Evolutionary conservation across 2,113 vertebrate genomes (phyloP), one percentile per base, ranked within the genome.

Genomic region (Etia nguti): DNA sequence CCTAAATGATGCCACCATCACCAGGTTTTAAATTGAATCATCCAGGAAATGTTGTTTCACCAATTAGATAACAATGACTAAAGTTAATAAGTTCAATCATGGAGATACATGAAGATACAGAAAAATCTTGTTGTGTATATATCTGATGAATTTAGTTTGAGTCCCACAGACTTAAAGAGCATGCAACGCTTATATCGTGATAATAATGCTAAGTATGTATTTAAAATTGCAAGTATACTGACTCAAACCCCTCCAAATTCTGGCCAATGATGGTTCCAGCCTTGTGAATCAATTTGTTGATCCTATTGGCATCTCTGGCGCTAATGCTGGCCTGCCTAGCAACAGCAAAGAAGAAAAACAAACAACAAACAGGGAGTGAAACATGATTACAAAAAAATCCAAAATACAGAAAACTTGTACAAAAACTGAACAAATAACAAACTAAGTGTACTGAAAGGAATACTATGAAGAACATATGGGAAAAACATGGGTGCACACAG

Each of bases 11-110:
- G 56, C 22, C 18, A 5, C 70, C 36, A 79, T 85, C 12, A 8
- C 46, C 20, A 8, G 54, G n/a, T 26, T 85, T 85, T 20, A 36
- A 90, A 87, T 81, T 60, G 22, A 92, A 88, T 86, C 59, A 77
- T 26, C 16, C 20, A 10, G 57, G 54, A 73, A n/a, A 41, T 81
- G 81, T 79, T 87, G 31, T 77, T 88, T 73, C 38, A 60, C 48
- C 60, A 84, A 89, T 85, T 18, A 79, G n/a, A 85, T 79, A 46
- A 56, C 12, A 54, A 57, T 62, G 52, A 86, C 70, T 60, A 20
- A 81, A 82, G 59, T 88, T 84, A 20, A 77, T n/a, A 18, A 29
- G 24, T 31, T 77, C 26, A 29, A 77, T 77, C 70, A 75, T 18
- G 18, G 75, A 26, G 31, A n/a, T 15, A 73, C 79, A 38, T 52